These are phyloP conservation scores for Ardeotis arabs DNA, from an alignment of 2,113 vertebrate species.

Conservation along the genomic window DNA sequence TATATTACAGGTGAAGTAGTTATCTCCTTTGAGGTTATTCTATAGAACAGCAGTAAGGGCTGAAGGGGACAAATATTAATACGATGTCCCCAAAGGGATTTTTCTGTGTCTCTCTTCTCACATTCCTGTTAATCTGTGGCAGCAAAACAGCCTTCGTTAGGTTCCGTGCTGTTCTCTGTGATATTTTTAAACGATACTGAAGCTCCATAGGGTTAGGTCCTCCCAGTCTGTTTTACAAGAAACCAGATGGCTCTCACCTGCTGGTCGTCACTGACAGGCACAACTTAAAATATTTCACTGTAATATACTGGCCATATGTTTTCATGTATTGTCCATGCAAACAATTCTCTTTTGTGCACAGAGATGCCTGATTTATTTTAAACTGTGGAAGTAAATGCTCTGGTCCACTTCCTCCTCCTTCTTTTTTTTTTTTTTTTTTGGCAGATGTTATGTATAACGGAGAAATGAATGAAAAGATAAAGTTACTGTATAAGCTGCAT, in stretches of 20 bases:
- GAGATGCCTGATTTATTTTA: background rate
- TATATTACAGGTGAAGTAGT: background rate
- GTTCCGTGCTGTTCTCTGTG: background rate
- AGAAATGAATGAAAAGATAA: slow-evolving; percentile 94
- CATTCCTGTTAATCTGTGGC: background rate
- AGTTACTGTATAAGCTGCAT: slow-evolving; percentile 90
- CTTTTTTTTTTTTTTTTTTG: background rate
- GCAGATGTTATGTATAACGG: slow-evolving; percentile 91
- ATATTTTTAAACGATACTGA: background rate
- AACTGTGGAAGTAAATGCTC: background rate
- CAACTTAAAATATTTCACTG: background rate
- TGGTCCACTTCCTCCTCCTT: background rate
- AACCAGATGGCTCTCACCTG: slow-evolving; percentile 23
- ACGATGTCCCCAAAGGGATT: background rate
- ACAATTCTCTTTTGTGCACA: background rate
- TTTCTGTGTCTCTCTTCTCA: background rate
- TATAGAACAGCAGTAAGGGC: background rate
- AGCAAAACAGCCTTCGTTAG: background rate
- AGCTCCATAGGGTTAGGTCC: background rate
- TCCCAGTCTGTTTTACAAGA: background rate
- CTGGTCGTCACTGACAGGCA: background rate
- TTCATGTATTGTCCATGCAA: background rate
- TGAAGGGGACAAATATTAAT: background rate
- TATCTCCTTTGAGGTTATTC: background rate
- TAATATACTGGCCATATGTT: background rate